Evolutionary conservation across 2,888 invertebrate genomes (phyloP).

Genomic region (Stenchaetothrips biformis): DNA sequence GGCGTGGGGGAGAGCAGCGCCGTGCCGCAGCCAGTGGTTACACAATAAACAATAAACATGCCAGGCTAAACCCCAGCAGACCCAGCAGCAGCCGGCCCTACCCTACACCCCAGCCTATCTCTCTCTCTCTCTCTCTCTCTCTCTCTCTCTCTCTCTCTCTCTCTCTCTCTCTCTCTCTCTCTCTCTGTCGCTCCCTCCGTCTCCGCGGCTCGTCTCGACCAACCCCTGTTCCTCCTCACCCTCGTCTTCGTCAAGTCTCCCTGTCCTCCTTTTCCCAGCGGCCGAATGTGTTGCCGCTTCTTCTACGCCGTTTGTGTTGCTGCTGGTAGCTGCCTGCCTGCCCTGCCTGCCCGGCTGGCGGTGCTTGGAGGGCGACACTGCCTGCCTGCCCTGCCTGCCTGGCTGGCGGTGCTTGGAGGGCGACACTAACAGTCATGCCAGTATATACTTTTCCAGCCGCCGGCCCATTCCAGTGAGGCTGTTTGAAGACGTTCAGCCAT

Average conservation of each 20-base stretch:
- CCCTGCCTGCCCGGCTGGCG: constrained; percentile 26
- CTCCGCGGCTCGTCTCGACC: background rate
- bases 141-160: constrained; percentile 22
- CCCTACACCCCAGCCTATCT: constrained; percentile 28
- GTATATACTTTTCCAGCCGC: background rate
- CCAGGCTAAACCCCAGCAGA: constrained; percentile 27
- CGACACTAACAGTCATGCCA: constrained; percentile 5
- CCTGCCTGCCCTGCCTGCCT: too few species aligned
- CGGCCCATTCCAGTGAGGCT: too few species aligned
- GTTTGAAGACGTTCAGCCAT: too few species aligned
- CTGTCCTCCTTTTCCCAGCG: constrained; percentile 40
- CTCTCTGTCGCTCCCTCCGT: constrained; percentile 31
- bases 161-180: constrained; percentile 35
- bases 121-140: constrained; percentile 36
- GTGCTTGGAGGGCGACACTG: background rate
- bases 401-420: background rate
- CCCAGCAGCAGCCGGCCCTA: constrained; percentile 33
- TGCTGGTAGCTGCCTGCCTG: constrained; percentile 30
- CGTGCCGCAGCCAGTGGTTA: constrained; percentile 20
- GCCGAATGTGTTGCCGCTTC: constrained; percentile 35
- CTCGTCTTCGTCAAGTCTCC: constrained; percentile 38
- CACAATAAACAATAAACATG: constrained; percentile 25
- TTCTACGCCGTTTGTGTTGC: constrained; percentile 34
- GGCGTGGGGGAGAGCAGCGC: background rate
- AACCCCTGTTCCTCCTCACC: constrained; percentile 27